Conservation (phyloP, 2,888 invertebrate species). For the Clanis bilineata region DNA sequence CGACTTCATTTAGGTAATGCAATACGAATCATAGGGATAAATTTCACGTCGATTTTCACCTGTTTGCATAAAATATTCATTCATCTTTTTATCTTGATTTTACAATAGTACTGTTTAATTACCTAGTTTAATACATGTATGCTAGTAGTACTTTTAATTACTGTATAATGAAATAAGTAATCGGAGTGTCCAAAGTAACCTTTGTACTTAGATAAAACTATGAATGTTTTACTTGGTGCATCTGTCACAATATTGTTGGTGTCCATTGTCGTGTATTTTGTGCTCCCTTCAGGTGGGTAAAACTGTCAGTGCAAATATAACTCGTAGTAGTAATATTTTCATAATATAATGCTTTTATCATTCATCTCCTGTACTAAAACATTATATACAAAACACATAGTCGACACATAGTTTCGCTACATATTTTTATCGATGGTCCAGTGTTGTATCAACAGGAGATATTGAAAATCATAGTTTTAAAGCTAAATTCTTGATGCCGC, state of each 20-base stretch:
- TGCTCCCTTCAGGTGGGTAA: conserved; percentile 59
- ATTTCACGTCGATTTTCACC: too few relatives aligned
- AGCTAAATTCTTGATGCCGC: too few relatives aligned
- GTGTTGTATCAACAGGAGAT: too few relatives aligned
- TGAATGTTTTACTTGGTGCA: conserved; percentile 33
- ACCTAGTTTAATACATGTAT: not conserved
- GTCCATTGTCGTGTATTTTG: conserved; percentile 50
- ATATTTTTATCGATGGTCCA: too few relatives aligned
- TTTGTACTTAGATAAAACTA: conserved; percentile 53
- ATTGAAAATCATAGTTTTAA: too few relatives aligned
- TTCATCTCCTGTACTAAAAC: too few relatives aligned
- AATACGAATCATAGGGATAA: too few relatives aligned
- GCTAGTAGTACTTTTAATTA: not conserved
- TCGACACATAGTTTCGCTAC: too few relatives aligned
- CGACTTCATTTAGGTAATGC: too few relatives aligned
- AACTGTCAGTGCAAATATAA: not conserved
- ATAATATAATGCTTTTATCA: too few relatives aligned
- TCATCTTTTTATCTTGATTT: not conserved
- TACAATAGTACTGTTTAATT: not conserved
- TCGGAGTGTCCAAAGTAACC: conserved; percentile 38
- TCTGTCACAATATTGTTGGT: conserved; percentile 51
- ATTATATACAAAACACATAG: too few relatives aligned
- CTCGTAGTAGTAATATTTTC: too few relatives aligned
- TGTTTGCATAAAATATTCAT: not conserved
- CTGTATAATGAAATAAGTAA: conserved; percentile 12